Base-by-base conservation (phyloP, 2,113 vertebrate species). In the Apodemus sylvaticus region DNA sequence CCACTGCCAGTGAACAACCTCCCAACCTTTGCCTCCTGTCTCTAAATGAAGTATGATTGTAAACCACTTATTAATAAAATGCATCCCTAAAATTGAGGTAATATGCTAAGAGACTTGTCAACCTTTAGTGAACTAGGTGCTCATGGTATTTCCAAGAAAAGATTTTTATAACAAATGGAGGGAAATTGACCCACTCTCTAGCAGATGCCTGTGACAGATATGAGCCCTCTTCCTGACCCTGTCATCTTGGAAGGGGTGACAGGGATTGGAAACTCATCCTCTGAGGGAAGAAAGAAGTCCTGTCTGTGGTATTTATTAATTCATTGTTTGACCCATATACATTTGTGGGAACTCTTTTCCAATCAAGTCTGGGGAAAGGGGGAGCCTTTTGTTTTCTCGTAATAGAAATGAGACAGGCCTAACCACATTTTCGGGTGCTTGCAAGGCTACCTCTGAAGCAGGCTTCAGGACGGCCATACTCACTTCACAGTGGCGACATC, bases 401-500 rank as follows among this genome's bases (percentile, higher is more conserved):
- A 26, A 53, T 93, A 66, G 79, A 85, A 97, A 87, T 34, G 7
- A 79, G 29, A 10, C 36, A 77, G 77, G 64, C 6, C 13, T 76
- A 34, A 8, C 82, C 93, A 51, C 62, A 20, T 13, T 78, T n/a
- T 12, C 31, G 64, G 79, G 71, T 86, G 11, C 95, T 96, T 90
- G n/a, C 71, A 82, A 93, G 48, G 34, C 39, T 92, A 55, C 78
- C 96, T 93, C 96, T 91, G 76, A 89, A 74, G 42, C 83, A 93
- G 94, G 94, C 79, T 96, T 64, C 90, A 42, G 91, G 93, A 74
- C 58, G 86, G 26, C 26, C 74, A 10, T 36, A 42, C 68, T 94
- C 86, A 73, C 45, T 85, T 64, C 86, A 62, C 77, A 45, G 19
- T 39, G 87, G 77, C n/a, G 92, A 90, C 62, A 8, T 29, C 53